Conservation (phyloP, 2,113 vertebrate genomes). For the Columbina picui region DNA sequence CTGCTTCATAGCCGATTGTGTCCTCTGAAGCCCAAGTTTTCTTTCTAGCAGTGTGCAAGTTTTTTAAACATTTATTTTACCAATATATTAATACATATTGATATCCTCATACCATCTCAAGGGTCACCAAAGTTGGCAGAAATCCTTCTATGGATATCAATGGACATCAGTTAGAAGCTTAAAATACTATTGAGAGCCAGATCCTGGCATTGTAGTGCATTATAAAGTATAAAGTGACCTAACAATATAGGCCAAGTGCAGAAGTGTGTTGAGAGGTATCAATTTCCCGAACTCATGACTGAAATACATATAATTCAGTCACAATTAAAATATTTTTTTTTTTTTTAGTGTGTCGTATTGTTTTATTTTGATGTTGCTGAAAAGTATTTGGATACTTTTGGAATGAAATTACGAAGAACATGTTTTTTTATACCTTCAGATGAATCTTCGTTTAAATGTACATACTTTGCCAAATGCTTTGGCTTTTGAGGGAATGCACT, state of each 20-base stretch:
- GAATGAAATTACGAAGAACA: not conserved
- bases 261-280: not conserved
- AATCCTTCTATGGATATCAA: not conserved
- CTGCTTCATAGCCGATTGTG: not conserved
- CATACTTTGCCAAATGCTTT: not conserved
- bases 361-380: not conserved
- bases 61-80: not conserved
- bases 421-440: not conserved
- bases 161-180: not conserved
- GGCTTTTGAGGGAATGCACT: not conserved
- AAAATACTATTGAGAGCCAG: not conserved
- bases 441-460: not conserved
- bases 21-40: not conserved
- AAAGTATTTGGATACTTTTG: not conserved
- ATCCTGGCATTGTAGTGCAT: not conserved
- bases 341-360: rapidly evolving
- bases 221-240: not conserved
- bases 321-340: not conserved
- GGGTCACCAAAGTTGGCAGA: not conserved
- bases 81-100: not conserved
- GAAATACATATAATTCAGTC: no score
- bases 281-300: not conserved
- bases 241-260: not conserved
- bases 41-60: not conserved
- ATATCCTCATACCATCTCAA: not conserved